Evolutionary conservation across 2,113 vertebrate genomes (phyloP).

Genomic region (Dipodomys ordii): DNA sequence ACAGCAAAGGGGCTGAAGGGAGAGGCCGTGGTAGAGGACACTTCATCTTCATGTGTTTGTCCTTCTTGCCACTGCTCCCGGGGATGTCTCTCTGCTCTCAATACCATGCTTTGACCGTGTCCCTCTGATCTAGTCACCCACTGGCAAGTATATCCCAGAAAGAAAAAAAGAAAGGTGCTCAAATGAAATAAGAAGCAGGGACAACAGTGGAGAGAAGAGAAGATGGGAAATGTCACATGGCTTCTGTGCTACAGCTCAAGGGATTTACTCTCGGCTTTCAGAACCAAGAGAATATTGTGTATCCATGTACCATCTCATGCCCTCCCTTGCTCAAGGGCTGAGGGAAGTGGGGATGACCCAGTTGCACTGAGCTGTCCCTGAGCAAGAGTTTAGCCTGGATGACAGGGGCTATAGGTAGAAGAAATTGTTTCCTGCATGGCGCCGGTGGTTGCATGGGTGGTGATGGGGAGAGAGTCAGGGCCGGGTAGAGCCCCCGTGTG

Average conservation of each 20-base stretch:
- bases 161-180: neutral
- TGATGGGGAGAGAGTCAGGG: neutral
- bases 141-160: constrained; percentile 6
- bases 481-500: neutral
- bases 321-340: neutral
- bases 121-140: constrained; percentile 20
- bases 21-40: neutral
- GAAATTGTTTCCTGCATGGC: neutral
- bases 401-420: neutral
- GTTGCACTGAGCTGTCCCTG: neutral
- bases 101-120: constrained; percentile 5
- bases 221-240: constrained; percentile 59
- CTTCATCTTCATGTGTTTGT: neutral
- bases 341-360: neutral
- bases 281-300: neutral
- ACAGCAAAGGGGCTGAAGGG: neutral
- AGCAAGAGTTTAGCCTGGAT: accelerated
- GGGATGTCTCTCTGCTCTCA: constrained; percentile 19
- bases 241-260: constrained; percentile 56
- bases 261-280: constrained; percentile 47
- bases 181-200: constrained; percentile 34
- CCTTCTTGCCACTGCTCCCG: neutral
- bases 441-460: no score
- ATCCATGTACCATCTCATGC: constrained; percentile 51
- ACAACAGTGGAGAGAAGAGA: neutral